Conservation (phyloP, 1,140 invertebrate species). For the Drosophila kohkoa region DNA sequence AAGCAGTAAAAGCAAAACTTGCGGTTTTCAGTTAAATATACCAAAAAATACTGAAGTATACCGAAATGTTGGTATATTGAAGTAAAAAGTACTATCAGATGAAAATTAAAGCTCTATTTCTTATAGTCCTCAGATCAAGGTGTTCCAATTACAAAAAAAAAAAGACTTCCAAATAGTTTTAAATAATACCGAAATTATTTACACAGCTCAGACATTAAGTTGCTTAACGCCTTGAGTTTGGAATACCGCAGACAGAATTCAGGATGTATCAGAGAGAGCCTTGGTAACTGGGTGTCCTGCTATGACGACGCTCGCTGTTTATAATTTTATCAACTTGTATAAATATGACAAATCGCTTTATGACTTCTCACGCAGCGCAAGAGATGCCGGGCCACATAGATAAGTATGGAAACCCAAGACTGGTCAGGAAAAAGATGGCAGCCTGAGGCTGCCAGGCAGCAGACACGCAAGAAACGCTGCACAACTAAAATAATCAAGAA, state of each 20-base stretch:
- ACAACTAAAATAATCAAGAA: conserved; percentile 80
- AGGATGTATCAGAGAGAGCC: not conserved
- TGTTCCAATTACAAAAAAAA: no score
- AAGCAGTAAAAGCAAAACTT: no score
- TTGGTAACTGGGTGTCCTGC: not conserved
- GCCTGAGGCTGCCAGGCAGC: conserved; percentile 34
- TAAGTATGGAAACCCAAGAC: conserved; percentile 41
- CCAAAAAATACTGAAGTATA: no score
- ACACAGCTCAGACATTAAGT: no score
- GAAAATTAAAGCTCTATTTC: no score
- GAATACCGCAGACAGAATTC: not conserved
- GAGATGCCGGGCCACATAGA: conserved; percentile 45
- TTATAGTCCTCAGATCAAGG: no score
- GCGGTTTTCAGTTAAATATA: no score
- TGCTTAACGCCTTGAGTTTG: not conserved
- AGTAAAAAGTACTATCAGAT: accelerated
- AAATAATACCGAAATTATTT: no score
- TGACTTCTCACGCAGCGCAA: conserved; percentile 74
- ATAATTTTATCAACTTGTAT: conserved; percentile 83
- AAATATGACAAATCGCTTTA: conserved; percentile 83
- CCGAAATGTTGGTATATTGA: no score
- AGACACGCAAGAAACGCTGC: conserved; percentile 46
- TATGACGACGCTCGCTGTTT: conserved; percentile 69
- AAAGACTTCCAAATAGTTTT: no score
- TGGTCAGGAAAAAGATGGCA: conserved; percentile 46